Evolutionary conservation across 2,797 vertebrate species (phyloP).

Genomic region (Epinephelus awoara): DNA sequence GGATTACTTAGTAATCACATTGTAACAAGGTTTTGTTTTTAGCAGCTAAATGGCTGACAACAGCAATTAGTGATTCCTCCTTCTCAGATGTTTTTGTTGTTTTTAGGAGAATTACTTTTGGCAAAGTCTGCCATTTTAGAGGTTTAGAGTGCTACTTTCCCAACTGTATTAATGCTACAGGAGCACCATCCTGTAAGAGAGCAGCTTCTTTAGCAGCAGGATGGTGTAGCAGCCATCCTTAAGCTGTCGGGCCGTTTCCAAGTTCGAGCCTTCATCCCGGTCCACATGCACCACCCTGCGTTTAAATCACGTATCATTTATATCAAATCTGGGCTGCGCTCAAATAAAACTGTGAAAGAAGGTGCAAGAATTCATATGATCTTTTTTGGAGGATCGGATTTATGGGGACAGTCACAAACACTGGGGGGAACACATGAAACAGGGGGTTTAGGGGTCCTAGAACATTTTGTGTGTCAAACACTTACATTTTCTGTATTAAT

Average conservation of each 20-base stretch:
- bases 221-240: neutral
- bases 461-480: too few relatives aligned
- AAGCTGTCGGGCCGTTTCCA: neutral
- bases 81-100: conserved; percentile 5
- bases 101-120: neutral
- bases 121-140: conserved; percentile 7
- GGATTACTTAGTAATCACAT: conserved; percentile 42
- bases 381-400: neutral
- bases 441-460: too few relatives aligned
- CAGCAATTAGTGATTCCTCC: conserved; percentile 18
- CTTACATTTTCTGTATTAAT: too few relatives aligned
- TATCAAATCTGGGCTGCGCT: neutral
- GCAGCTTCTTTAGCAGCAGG: neutral
- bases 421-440: too few relatives aligned
- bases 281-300: neutral
- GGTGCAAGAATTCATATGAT: neutral
- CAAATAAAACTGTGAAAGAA: neutral
- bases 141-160: neutral
- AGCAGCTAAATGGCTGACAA: conserved; percentile 28
- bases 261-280: neutral
- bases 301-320: neutral
- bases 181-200: neutral
- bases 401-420: neutral
- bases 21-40: conserved; percentile 51
- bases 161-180: neutral